phyloP scores from a whole-genome alignment of 2,797 vertebrate species.

The Leptodactylus fallax region DNA sequence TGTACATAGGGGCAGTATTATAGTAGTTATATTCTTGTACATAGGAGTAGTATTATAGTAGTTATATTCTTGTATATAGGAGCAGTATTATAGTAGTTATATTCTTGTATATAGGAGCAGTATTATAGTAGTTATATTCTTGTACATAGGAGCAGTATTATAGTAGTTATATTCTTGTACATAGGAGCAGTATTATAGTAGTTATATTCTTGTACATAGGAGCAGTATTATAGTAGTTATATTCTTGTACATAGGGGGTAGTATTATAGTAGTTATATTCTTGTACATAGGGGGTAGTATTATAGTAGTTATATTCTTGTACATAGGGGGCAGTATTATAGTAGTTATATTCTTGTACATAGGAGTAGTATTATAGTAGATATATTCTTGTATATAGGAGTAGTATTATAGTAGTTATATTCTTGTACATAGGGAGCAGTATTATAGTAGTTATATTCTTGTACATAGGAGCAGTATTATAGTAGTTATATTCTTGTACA shows the following conservation, averaged over 20 bases:
- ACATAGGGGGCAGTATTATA: no score
- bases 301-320: no score
- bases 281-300: no score
- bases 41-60: neutral
- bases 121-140: constrained; percentile 8
- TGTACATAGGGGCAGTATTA: constrained; percentile 8
- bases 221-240: constrained; percentile 6
- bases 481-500: no score
- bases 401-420: constrained; percentile 7
- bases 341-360: no score
- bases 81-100: constrained; percentile 3
- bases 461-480: neutral
- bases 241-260: no score
- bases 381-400: neutral
- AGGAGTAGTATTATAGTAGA: no score
- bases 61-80: constrained; percentile 1
- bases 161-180: constrained; percentile 3
- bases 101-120: neutral
- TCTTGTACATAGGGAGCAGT: neutral
- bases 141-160: constrained; percentile 6
- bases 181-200: constrained; percentile 3
- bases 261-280: no score
- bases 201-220: constrained; percentile 10
- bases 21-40: neutral
- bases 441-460: constrained; percentile 17